phyloP scores from a whole-genome alignment of 2,888 invertebrate species.

The Ditula angustiorana region DNA sequence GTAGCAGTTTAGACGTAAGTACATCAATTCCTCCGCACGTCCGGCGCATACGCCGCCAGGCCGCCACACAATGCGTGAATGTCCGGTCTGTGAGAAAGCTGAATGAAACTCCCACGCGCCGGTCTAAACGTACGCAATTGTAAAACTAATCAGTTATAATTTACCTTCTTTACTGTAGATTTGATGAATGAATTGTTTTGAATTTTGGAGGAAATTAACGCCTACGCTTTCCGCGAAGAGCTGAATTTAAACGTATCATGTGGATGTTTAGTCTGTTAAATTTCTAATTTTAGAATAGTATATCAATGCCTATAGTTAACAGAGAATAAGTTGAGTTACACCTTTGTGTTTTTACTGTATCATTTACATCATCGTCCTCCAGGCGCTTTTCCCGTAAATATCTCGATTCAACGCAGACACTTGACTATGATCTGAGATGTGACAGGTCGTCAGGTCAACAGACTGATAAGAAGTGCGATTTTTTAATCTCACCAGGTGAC shows the following conservation, averaged over 20 bases:
- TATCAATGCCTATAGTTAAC: too few species aligned
- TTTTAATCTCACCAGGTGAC: too few species aligned
- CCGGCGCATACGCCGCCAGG: background rate
- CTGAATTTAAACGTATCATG: background rate
- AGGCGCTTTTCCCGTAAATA: too few species aligned
- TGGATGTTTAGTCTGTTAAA: background rate
- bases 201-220: background rate
- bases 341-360: too few species aligned
- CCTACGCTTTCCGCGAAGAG: conserved; percentile 11
- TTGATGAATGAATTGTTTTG: conserved; percentile 22
- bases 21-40: background rate
- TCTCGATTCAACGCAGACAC: too few species aligned
- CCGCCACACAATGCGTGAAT: background rate
- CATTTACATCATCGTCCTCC: too few species aligned
- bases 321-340: background rate
- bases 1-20: background rate
- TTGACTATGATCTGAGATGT: too few species aligned
- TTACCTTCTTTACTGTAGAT: background rate
- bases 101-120: conserved; percentile 39
- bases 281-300: background rate
- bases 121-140: conserved; percentile 23
- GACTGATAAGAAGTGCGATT: too few species aligned
- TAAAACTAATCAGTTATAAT: conserved; percentile 27
- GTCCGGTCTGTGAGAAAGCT: conserved; percentile 21
- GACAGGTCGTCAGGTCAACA: too few species aligned